Conservation (phyloP, 2,888 invertebrate genomes). For the Scaeva pyrastri region DNA sequence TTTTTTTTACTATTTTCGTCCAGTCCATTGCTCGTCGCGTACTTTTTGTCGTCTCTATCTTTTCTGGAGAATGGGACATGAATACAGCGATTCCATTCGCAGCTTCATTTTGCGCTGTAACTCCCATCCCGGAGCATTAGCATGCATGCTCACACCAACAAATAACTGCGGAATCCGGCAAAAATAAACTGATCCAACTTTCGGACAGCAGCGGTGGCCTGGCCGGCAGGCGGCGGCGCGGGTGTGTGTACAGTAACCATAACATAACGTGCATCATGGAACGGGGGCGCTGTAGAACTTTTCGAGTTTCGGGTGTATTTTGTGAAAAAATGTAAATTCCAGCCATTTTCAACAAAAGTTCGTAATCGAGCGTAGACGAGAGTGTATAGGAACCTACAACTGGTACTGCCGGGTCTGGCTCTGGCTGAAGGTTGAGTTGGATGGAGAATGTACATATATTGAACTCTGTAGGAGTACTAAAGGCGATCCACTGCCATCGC, state of each 20-base stretch:
- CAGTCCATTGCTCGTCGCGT: not conserved
- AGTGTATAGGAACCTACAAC: not conserved
- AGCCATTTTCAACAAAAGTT: slow-evolving; percentile 72
- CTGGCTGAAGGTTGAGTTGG: not conserved
- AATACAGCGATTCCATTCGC: slow-evolving; percentile 49
- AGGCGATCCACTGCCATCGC: slow-evolving; percentile 59
- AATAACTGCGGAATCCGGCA: slow-evolving; percentile 33
- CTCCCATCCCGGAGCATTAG: slow-evolving; percentile 64
- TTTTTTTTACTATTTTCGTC: not conserved
- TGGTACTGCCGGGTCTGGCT: not conserved
- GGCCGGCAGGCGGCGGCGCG: no score
- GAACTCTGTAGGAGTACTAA: slow-evolving; percentile 31
- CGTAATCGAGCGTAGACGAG: slow-evolving; percentile 51
- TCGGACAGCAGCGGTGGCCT: slow-evolving; percentile 21
- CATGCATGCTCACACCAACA: slow-evolving; percentile 57
- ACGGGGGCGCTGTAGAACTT: not conserved
- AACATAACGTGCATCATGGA: no score
- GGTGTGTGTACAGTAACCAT: not conserved
- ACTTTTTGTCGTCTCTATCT: slow-evolving; percentile 57
- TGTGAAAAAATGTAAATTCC: slow-evolving; percentile 65
- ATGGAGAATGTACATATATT: no score
- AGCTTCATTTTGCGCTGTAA: slow-evolving; percentile 62
- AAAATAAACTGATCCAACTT: slow-evolving; percentile 37
- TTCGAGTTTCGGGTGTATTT: not conserved
- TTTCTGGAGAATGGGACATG: slow-evolving; percentile 36